A percentile compares a stretch with the other conserved stretches of the same genome.
Conservation (phyloP, 2,888 invertebrate species). For the Meganola albula region DNA sequence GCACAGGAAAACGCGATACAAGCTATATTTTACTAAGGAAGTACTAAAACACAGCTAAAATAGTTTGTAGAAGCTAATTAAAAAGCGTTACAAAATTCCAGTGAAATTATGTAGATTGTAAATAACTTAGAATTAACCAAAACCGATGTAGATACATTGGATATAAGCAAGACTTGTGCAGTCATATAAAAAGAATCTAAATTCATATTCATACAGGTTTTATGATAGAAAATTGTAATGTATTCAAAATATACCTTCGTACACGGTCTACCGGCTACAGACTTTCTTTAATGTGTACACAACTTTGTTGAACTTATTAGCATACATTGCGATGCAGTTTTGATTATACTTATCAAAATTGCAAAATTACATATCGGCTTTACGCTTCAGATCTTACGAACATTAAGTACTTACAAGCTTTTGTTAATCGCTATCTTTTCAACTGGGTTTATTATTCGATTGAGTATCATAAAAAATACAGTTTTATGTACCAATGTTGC, state of each 20-base stretch:
- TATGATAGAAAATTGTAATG: slow-evolving; percentile 29
- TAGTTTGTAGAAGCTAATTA: too few relatives aligned
- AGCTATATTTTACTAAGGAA: too few relatives aligned
- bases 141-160: too few relatives aligned
- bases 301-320: slow-evolving; percentile 37
- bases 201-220: slow-evolving; percentile 25
- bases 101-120: too few relatives aligned
- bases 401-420: slow-evolving; percentile 29
- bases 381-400: slow-evolving; percentile 22
- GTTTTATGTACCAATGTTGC: slow-evolving; percentile 6
- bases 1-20: too few relatives aligned
- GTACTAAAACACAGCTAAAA: too few relatives aligned
- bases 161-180: slow-evolving; percentile 10
- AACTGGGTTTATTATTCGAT: slow-evolving; percentile 23
- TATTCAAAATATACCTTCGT: slow-evolving; percentile 26
- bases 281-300: slow-evolving; percentile 29
- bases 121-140: too few relatives aligned
- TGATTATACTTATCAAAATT: slow-evolving; percentile 25
- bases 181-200: slow-evolving; percentile 21
- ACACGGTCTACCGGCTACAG: slow-evolving; percentile 32
- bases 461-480: slow-evolving; percentile 12
- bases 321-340: slow-evolving; percentile 29
- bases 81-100: too few relatives aligned
- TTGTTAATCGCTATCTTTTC: slow-evolving; percentile 28
- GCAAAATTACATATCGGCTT: slow-evolving; percentile 25